Base-by-base conservation (phyloP, 2,113 vertebrate genomes). In the Thinocorus orbignyianus region DNA sequence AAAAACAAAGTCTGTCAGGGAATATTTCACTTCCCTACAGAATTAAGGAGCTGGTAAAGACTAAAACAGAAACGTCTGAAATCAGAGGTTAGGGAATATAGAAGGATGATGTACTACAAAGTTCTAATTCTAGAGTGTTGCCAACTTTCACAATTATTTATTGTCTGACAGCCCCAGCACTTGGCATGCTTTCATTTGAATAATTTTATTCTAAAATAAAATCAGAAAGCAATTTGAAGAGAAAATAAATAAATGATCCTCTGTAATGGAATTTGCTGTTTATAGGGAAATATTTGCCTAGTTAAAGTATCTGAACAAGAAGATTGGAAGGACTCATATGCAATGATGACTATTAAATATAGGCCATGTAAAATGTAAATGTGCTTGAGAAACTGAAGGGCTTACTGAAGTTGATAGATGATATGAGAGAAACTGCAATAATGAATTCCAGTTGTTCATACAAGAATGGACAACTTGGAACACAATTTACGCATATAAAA, bases 1-100 rank as follows among this genome's bases (percentile, higher is more conserved):
- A 84, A 91, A 95, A 96, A 97, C 89, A 95, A 64, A 72, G 82
- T 30, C 48, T 94, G 72, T 81, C 52, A 78, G 48, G 19, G 52
- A 85, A 44, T 74, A 41, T 91, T 95, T 95, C 60, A 78, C 93
- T 92, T 97, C 86, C 95, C 80, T 89, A 52, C 52, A 96, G 93
- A 94, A 91, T 92, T 86, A 81, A 79, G 33, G n/a, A 74, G 16
- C 4, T 87, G 26, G 65, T 93, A 79, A 91, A 89, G 73, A 88
- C n/a, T 69, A 46, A 92, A 94, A 3, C 52, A 96, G 69, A 82
- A 92, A 88, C 3, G 9, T 84, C 64, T 93, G 80, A 96, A 96
- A 91, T 93, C 58, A 87, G 70, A 92, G 66, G 66, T 96, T 79
- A 92, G 82, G 60, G 77, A 94, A 93, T 90, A 89, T 9, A 81